phyloP scores from a whole-genome alignment of 1,140 invertebrate genomes.

The Temnothorax nylanderi region DNA sequence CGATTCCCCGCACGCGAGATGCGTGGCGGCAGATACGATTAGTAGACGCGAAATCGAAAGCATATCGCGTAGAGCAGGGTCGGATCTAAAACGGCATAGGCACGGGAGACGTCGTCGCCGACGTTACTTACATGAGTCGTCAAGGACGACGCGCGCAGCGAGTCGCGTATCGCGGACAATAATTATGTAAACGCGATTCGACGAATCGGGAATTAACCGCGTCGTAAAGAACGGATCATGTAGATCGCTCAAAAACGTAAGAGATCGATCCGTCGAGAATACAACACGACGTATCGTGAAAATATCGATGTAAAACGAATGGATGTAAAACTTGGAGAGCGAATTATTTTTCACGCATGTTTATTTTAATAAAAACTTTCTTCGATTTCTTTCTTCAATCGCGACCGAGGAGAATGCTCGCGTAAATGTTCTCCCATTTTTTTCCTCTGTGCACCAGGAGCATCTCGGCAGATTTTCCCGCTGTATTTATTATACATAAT shows the following conservation, averaged over 20 bases:
- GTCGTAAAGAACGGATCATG: not conserved
- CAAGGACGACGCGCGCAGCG: not conserved
- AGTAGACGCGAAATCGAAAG: conserved; percentile 53
- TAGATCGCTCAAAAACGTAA: not conserved
- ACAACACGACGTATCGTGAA: too few relatives aligned
- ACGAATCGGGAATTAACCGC: not conserved
- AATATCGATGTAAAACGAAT: not conserved
- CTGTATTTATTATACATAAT: not conserved
- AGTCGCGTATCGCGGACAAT: not conserved
- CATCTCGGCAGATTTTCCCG: not conserved
- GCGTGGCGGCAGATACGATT: conserved; percentile 36
- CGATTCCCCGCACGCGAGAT: conserved; percentile 15
- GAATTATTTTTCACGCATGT: not conserved
- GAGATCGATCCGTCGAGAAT: not conserved
- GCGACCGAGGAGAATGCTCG: not conserved
- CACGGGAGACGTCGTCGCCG: not conserved
- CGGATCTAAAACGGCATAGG: conserved; percentile 15
- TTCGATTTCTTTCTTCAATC: not conserved
- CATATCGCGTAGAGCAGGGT: conserved; percentile 36
- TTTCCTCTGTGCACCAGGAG: not conserved
- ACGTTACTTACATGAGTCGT: not conserved
- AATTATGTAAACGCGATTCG: conserved; percentile 13
- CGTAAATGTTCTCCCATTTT: not conserved
- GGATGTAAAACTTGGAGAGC: not conserved
- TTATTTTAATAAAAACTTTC: not conserved